Conservation (phyloP, 2,797 vertebrate species). For the Acrocephalus scirpaceus region DNA sequence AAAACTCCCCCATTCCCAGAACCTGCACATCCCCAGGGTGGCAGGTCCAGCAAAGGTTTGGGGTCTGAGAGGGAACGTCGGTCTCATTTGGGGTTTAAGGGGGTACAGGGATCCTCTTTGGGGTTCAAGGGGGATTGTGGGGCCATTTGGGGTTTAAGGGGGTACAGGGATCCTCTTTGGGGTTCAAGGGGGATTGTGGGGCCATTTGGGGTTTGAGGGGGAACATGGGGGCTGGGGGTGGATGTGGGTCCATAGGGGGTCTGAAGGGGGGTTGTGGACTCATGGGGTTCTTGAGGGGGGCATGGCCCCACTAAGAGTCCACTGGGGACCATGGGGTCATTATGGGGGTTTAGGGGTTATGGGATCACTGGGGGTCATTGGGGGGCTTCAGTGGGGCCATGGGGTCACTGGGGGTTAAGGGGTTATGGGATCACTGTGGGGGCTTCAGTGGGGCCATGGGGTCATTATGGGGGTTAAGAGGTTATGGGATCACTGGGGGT, state of each 20-base stretch:
- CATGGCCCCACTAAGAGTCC: not conserved
- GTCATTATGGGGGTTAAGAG: too few relatives aligned
- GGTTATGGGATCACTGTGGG: too few relatives aligned
- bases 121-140: not conserved
- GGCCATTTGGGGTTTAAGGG: not conserved
- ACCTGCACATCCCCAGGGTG: too few relatives aligned
- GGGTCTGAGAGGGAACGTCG: not conserved
- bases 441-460: too few relatives aligned
- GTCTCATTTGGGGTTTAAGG: not conserved
- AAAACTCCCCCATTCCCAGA: not conserved
- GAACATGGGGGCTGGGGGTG: not conserved
- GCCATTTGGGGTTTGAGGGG: not conserved
- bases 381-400: too few relatives aligned
- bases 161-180: fast-evolving
- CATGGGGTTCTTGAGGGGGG: not conserved
- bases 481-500: too few relatives aligned
- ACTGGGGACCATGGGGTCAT: not conserved
- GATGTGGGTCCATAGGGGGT: not conserved
- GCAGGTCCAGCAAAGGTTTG: not conserved
- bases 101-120: too few relatives aligned
- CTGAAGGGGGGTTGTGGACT: not conserved
- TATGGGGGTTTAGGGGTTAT: not conserved
- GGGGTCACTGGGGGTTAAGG: too few relatives aligned
- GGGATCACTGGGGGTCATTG: too few relatives aligned
- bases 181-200: not conserved